Evolutionary conservation across 1,140 invertebrate genomes (phyloP).

Genomic region (Drosophila rufa): DNA sequence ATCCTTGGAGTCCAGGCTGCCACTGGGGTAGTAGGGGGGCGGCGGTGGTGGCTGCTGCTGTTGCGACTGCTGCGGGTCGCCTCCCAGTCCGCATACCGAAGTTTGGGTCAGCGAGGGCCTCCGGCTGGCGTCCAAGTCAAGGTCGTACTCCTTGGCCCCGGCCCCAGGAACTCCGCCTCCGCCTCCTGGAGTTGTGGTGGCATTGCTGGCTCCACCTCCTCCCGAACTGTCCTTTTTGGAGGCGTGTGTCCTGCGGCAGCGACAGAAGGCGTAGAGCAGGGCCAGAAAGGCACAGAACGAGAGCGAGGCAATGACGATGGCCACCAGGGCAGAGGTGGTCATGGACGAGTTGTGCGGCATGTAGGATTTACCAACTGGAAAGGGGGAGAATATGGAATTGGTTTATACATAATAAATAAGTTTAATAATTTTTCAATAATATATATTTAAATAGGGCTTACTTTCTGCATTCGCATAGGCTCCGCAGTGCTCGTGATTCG

Average conservation of each 20-base stretch:
- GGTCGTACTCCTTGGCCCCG: slow-evolving; percentile 73
- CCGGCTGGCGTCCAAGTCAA: slow-evolving; percentile 55
- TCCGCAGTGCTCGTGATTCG: slow-evolving; percentile 92
- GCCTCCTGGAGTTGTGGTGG: slow-evolving; percentile 27
- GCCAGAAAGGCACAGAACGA: slow-evolving; percentile 70
- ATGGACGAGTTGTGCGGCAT: slow-evolving; percentile 68
- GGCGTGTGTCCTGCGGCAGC: slow-evolving; percentile 68
- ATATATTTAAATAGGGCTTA: slow-evolving; percentile 86
- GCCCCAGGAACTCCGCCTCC: background rate
- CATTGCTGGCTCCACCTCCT: slow-evolving; percentile 8
- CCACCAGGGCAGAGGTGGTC: slow-evolving; percentile 77
- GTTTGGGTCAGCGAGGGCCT: slow-evolving; percentile 57
- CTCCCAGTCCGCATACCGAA: slow-evolving; percentile 19
- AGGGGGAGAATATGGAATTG: background rate
- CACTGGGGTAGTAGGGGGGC: slow-evolving; percentile 78
- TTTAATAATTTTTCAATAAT: no score
- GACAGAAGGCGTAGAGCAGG: slow-evolving; percentile 72
- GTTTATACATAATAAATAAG: no score
- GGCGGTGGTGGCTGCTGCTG: slow-evolving; percentile 57
- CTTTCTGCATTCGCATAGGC: slow-evolving; percentile 92
- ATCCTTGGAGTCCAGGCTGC: slow-evolving; percentile 77
- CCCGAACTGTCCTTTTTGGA: slow-evolving; percentile 63
- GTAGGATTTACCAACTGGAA: slow-evolving; percentile 78
- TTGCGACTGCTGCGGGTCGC: slow-evolving; percentile 34
- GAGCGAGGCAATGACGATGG: slow-evolving; percentile 71